Conservation (phyloP, 2,888 invertebrate genomes). For the Drosophila maculinotata region DNA sequence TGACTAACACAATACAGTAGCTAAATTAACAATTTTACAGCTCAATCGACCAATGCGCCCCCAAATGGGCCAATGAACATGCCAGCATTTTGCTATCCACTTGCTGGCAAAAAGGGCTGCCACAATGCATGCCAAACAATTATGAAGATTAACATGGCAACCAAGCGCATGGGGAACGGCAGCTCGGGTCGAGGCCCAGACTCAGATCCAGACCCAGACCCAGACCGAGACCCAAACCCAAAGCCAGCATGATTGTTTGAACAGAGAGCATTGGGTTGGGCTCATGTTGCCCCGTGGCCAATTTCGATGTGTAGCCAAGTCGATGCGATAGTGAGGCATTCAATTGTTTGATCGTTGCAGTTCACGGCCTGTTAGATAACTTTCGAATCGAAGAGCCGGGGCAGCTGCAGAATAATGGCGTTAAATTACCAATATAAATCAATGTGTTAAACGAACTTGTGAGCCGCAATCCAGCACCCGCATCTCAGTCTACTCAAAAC, state of each 20-base stretch:
- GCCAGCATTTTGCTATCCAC: constrained; percentile 11
- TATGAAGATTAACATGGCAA: constrained; percentile 71
- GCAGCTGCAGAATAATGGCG: constrained; percentile 71
- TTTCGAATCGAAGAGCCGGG: constrained; percentile 40
- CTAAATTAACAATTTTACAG: constrained; percentile 77
- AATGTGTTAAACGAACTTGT: constrained; percentile 61
- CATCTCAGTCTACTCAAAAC: constrained; percentile 40
- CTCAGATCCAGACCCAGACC: constrained; percentile 8
- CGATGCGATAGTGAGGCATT: constrained; percentile 18
- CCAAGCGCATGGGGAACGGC: constrained; percentile 34
- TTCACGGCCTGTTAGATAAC: constrained; percentile 69
- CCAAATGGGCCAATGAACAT: constrained; percentile 33
- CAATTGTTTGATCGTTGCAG: constrained; percentile 71
- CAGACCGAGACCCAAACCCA: constrained; percentile 9
- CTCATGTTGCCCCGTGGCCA: constrained; percentile 31
- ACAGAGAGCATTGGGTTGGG: constrained; percentile 2
- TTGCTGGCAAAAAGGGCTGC: constrained; percentile 35
- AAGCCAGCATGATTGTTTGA: constrained; percentile 43
- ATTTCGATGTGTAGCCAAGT: constrained; percentile 17
- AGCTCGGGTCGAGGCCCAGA: constrained; percentile 38
- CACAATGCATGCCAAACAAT: constrained; percentile 64
- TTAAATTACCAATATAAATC: constrained; percentile 78
- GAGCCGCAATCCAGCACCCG: constrained; percentile 60
- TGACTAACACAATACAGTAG: constrained; percentile 72
- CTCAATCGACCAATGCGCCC: constrained; percentile 46